Evolutionary conservation across 2,888 invertebrate genomes (phyloP), one percentile per base, ranked within the genome.

Genomic region (Clepsis dumicolana): DNA sequence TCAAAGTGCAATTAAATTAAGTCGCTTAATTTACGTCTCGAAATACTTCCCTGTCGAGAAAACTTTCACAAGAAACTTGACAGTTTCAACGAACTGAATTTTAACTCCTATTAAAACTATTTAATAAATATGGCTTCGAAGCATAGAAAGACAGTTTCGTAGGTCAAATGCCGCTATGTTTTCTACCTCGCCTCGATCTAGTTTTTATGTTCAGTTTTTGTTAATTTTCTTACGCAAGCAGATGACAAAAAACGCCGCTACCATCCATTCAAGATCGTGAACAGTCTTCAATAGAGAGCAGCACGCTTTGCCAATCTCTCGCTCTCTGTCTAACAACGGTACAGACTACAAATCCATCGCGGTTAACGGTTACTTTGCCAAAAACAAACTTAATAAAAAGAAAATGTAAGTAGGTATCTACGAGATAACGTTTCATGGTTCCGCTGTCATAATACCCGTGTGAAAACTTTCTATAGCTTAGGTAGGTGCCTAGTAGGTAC

Each of bases 201-300:
- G 86, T 89, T 91, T 89, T 83, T 81, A 77, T 81, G 87, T 87
- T 85, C 85, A 83, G 83, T 89, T 80, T 90, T 91, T 89, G 84
- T 84, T 81, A 76, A 79, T 82, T 84, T 89, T 87, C 77, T 88
- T 85, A 83, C 77, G 74, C 75, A 79, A 79, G 77, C 78, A 78
- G 77, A 72, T 69, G 73, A 78, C 81, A 88, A 90, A 90, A 89
- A 88, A 85, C 77, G 75, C 79, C 73, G 77, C 81, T 79, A 27
- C 66, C 44, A 66, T 81, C 78, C 88, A 90, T 89, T 90, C 85
- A 90, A 82, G 50, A 56, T 77, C 76, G 75, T 73, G 71, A 78
- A 78, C 77, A 73, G 79, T 74, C 79, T 75, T 68, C 76, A 80
- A 85, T 66, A 81, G 81, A 84, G 81, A 84, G 74, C 74, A 75